A percentile compares a stretch with the other conserved stretches of the same genome.
Evolutionary conservation across 2,113 vertebrate genomes (phyloP).

Genomic region (human (Homo sapiens)): GRCh38 chr18:25104501-25105000

Average conservation of each 20-base stretch:
- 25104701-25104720: neutral
- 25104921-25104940: neutral
- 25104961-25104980: conserved; percentile 19
- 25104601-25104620: conserved; percentile 69
- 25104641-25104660: neutral
- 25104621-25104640: conserved; percentile 63
- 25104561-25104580: conserved; percentile 46
- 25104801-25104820: neutral
- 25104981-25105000: neutral
- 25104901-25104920: neutral
- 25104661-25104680: neutral
- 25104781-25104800: conserved; percentile 26
- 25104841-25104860: neutral
- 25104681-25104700: neutral
- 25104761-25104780: neutral
- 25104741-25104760: neutral
- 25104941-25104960: neutral
- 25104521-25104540: conserved; percentile 41
- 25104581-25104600: conserved; percentile 51
- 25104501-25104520: conserved; percentile 66
- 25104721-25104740: conserved; percentile 15
- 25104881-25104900: neutral
- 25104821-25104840: neutral
- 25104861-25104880: neutral
- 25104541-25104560: neutral